These are phyloP conservation scores for Silvanus unidentatus DNA, from an alignment of 2,888 invertebrate genomes.

Conservation along the genomic window DNA sequence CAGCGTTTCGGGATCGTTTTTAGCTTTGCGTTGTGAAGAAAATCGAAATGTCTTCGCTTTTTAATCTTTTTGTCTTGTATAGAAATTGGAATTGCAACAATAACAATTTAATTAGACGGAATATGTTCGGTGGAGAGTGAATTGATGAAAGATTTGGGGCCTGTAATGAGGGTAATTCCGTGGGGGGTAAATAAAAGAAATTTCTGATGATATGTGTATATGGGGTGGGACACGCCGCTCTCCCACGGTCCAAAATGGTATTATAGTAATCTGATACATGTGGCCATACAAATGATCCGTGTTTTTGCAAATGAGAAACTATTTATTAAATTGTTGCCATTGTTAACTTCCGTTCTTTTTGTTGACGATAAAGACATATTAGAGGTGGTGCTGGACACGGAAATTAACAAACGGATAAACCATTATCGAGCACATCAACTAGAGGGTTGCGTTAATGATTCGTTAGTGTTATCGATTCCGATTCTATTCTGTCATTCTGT, in stretches of 20 bases:
- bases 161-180: constrained; percentile 37
- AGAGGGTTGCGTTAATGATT: too few relatives aligned
- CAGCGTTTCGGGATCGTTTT: neutral
- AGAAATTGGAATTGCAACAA: too few relatives aligned
- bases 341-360: constrained; percentile 24
- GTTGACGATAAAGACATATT: constrained; percentile 18
- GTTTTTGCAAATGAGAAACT: constrained; percentile 46
- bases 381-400: too few relatives aligned
- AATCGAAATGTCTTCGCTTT: constrained; percentile 3
- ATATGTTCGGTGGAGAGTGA: too few relatives aligned
- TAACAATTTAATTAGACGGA: too few relatives aligned
- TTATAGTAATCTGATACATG: constrained; percentile 44
- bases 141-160: constrained; percentile 19
- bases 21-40: neutral
- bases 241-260: constrained; percentile 38
- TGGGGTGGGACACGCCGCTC: constrained; percentile 27
- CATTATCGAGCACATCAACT: too few relatives aligned
- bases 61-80: too few relatives aligned
- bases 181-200: constrained; percentile 36
- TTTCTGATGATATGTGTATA: too few relatives aligned
- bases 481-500: too few relatives aligned
- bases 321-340: constrained; percentile 39
- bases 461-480: too few relatives aligned
- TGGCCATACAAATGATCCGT: constrained; percentile 32
- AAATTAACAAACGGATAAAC: too few relatives aligned